Evolutionary conservation across 2,888 invertebrate species (phyloP), one percentile per base, ranked within the genome.

Genomic region (Sesia bembeciformis): DNA sequence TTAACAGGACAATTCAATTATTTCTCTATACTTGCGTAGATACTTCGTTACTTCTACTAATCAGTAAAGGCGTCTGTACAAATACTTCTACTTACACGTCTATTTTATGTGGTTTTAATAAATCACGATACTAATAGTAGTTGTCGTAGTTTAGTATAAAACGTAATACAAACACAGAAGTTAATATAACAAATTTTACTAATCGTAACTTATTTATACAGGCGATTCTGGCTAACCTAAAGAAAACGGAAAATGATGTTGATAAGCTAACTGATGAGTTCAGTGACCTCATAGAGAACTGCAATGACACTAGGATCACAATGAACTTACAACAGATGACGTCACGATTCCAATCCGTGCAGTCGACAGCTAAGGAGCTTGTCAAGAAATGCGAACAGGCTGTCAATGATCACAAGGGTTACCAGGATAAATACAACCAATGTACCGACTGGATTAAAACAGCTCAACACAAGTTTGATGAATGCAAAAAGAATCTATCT

Each of bases 351-450:
- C 96, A 97, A 76, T 95, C 97, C 0, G 94, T 97, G 52, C 96
- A 97, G 78, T 93, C 94, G 0, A 97, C 97, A 0, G 94, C 96
- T 3, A 96, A 95, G 84, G 97, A 97, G 81, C 93, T 97, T 40
- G 92, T 97, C 1, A 97, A 97, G 78, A 97, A 97, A 83, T 97
- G 97, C 70, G 97, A 97, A 68, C 96, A 97, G 85, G 94, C 96
- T 4, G 93, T 96, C 0, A 90, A 91, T 54, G 96, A 97, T 70
- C 97, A 97, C 65, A 92, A 92, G 58, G 89, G 91, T 0, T 97
- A 94, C 71, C 92, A 94, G 67, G 95, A 95, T 1, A 96, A 96
- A 65, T 96, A 96, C 70, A 94, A 94, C 55, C 94, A 96, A 70
- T 96, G 96, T 66, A 91, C 93, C 0, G 94, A 95, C 64, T 96